Conservation (phyloP, 2,888 invertebrate species). For the Liodrosophila aerea region DNA sequence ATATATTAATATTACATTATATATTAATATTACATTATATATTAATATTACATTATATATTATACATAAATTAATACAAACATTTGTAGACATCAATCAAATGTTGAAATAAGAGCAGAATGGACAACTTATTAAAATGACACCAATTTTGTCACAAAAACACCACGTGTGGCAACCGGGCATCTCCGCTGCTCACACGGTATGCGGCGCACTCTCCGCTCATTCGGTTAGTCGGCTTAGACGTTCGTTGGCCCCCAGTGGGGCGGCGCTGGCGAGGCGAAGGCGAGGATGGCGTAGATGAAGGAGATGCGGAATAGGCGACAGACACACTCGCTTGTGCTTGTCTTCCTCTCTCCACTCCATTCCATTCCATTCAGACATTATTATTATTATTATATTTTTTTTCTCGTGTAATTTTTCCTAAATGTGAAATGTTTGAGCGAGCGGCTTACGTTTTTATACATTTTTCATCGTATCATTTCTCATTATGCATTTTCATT, state of each 20-base stretch:
- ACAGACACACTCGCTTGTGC: constrained; percentile 7
- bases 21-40: too few species aligned
- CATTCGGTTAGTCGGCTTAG: constrained; percentile 63
- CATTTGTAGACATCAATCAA: too few species aligned
- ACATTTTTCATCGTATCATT: constrained; percentile 38
- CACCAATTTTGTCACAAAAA: too few species aligned
- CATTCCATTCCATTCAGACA: neutral
- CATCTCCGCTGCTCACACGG: constrained; percentile 11
- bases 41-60: too few species aligned
- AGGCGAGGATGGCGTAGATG: constrained; percentile 5
- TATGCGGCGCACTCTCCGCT: constrained; percentile 20
- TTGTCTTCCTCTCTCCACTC: constrained; percentile 11
- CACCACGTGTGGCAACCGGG: too few species aligned
- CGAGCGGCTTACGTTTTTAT: constrained; percentile 46
- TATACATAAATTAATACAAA: too few species aligned
- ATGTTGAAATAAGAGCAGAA: too few species aligned
- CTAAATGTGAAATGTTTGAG: constrained; percentile 61
- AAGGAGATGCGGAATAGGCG: constrained; percentile 22
- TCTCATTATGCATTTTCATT: constrained; percentile 30
- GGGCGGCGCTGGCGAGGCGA: constrained; percentile 36
- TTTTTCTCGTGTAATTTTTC: constrained; percentile 41
- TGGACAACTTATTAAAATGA: too few species aligned
- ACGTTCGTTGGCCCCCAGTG: constrained; percentile 74
- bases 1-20: too few species aligned
- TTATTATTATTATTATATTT: constrained; percentile 24